Evolutionary conservation across 1,140 invertebrate genomes (phyloP), one percentile per base, ranked within the genome.

Genomic region (Drosophila aff.): DNA sequence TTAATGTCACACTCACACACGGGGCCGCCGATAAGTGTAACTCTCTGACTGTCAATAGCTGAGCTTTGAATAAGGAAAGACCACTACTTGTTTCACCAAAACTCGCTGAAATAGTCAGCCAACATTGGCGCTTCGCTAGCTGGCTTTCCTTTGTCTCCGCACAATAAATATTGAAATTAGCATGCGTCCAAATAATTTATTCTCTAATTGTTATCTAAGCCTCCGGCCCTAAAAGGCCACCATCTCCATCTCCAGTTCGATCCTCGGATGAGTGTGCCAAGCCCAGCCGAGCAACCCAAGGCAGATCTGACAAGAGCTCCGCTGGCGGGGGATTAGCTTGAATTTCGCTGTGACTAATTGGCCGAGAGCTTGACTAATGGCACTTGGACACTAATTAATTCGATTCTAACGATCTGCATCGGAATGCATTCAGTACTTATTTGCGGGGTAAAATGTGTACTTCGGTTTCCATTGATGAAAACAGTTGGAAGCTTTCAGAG

Each of bases 61-160:
- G 59, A 77, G 79, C 73, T 82, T 87, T 89, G 50, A 76, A 85
- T 82, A 90, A 90, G 85, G 85, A 85, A 90, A 90, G 81, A 82
- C 85, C 81, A 90, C 86, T 90, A 91, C 79, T 90, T 91, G 85
- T 91, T 85, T 91, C 72, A 80, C 85, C 82, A 90, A 90, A 90
- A 77, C 40, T 57, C 55, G 73, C 41, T 58, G 58, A 80, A 87
- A 89, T 77, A 87, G 74, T 90, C 84, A 84, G 60, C 66, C 81
- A 86, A 76, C 55, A 61, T 63, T 18, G 67, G 46, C 46, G 67
- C 52, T 72, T 55, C 53, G 40, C 66, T 49, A 43, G 76, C 79
- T 63, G 75, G 40, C 61, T 57, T 75, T 75, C 59, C 68, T 60
- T 79, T 83, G 58, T 71, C 49, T 76, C 62, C 18, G 46, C 64